Evolutionary conservation across 2,888 invertebrate genomes (phyloP), one percentile per base, ranked within the genome.

Genomic region (Cyaniris semiargus): DNA sequence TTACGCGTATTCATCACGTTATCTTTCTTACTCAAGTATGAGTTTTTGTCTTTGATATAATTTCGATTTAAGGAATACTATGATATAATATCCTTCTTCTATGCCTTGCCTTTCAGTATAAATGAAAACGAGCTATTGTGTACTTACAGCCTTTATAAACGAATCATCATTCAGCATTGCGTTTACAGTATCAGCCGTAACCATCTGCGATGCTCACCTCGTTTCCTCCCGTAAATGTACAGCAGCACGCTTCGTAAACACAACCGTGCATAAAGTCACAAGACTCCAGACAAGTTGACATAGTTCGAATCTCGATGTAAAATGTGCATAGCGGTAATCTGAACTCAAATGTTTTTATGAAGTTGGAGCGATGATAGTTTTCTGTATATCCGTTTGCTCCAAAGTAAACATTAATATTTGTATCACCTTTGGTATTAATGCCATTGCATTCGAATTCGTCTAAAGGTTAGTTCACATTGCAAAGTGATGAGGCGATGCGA

Each of bases 131-230:
- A 13, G 48, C 48, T 48, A 10, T 58, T 58, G 8, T 58, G 23
- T 23, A 27, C 13, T 66, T 66, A 66, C 27, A 27, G 13, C 15
- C 13, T 66, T 66, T 66, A 27, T 5, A 31, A 18, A 5, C 27
- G 66, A 6, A 27, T 60, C 5, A 23, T 10, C 60, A 27, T 66
- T 66, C 66, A 23, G 23, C 23, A 27, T 66, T 66, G 66, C 66
- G 66, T 66, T 66, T 66, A 27, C 66, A 27, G 27, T 66, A 66
- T 66, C 66, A 66, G 15, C 27, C 31, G 15, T 27, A 66, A 23
- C 27, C 2, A 66, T 31, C 66, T 21, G 66, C 66, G 66, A 27
- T 66, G 66, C 66, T 66, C 66, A 66, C 27, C 31, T 66, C 66
- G 31, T 66, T 66, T 66, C 66, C 66, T 1, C 31, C 31, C 4